Evolutionary conservation across 2,888 invertebrate genomes (phyloP), one percentile per base, ranked within the genome.

Genomic region (Notocelia uddmanniana): DNA sequence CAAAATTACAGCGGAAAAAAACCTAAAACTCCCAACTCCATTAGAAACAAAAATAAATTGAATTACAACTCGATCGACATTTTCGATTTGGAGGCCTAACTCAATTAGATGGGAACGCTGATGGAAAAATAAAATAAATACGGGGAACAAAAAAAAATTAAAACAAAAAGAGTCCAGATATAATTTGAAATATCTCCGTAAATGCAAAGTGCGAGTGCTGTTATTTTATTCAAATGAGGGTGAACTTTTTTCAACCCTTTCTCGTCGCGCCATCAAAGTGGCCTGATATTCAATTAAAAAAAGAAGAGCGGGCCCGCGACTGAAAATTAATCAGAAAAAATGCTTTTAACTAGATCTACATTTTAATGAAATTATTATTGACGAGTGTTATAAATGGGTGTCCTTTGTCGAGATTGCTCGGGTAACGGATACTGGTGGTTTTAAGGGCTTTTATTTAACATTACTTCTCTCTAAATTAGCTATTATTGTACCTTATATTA

Each of bases 281-380:
- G 92, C 93, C 91, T 91, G 92, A 92, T 93, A 93, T 93, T 93
- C 93, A 93, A 93, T 93, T 93, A 93, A 93, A 93, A 93, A 93
- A 93, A 92, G 91, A 89, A 91, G 90, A 91, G 88, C 84, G 86
- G 83, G 81, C 81, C 15, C 91, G 91, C 91, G 93, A 92, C 92
- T 93, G 92, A 90, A 93, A 93, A 93, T 93, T 93, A 93, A 93
- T 93, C 92, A 93, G 92, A 93, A 93, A 93, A 93, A 93, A 93
- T 93, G 93, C 93, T 93, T 93, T 93, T 93, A 93, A 93, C 93
- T 93, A 93, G 91, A 93, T 93, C 93, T 93, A 93, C 93, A 93
- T 93, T 93, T 93, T 93, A 92, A 93, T 93, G 93, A 93, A 93
- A 93, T 93, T 93, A 93, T 93, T 93, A 93, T 93, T 93, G 93